Evolutionary conservation across 2,888 invertebrate genomes (phyloP).

Genomic region (Cloeon dipterum): DNA sequence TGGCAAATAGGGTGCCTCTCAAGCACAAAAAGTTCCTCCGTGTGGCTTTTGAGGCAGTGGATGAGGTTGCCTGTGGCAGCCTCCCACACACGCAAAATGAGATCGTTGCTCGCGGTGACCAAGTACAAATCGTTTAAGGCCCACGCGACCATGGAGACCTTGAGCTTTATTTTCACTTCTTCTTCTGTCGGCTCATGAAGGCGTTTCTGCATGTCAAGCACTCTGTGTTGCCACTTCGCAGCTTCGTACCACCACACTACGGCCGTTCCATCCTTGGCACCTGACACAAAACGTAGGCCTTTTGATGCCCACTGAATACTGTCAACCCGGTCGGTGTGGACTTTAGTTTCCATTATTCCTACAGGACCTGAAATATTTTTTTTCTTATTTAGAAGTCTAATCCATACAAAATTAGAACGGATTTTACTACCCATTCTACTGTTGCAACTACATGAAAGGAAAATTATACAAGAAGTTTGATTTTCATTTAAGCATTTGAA

Average conservation of each 20-base stretch:
- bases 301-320: slow-evolving; percentile 86
- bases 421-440: too few relatives aligned
- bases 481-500: not conserved
- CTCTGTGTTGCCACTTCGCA: slow-evolving; percentile 66
- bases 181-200: slow-evolving; percentile 16
- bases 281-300: slow-evolving; percentile 74
- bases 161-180: slow-evolving; percentile 19
- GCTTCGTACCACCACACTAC: slow-evolving; percentile 80
- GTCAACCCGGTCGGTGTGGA: slow-evolving; percentile 83
- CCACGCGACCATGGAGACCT: slow-evolving; percentile 96
- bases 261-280: slow-evolving; percentile 87
- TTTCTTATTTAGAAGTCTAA: slow-evolving; percentile 24
- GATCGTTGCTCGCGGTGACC: slow-evolving; percentile 80
- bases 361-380: slow-evolving; percentile 23
- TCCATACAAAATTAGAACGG: slow-evolving; percentile 13
- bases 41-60: slow-evolving; percentile 53
- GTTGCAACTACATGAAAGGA: not conserved
- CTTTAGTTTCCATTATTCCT: slow-evolving; percentile 47
- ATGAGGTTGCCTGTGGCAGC: slow-evolving; percentile 28
- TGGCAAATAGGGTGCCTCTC: slow-evolving; percentile 77
- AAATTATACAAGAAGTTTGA: not conserved
- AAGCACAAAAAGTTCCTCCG: slow-evolving; percentile 82
- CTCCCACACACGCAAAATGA: slow-evolving; percentile 62
- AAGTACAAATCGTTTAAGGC: slow-evolving; percentile 67
- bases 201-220: slow-evolving; percentile 44